Evolutionary conservation across 2,797 vertebrate genomes (phyloP).

Genomic region (Propithecus perrieri): DNA sequence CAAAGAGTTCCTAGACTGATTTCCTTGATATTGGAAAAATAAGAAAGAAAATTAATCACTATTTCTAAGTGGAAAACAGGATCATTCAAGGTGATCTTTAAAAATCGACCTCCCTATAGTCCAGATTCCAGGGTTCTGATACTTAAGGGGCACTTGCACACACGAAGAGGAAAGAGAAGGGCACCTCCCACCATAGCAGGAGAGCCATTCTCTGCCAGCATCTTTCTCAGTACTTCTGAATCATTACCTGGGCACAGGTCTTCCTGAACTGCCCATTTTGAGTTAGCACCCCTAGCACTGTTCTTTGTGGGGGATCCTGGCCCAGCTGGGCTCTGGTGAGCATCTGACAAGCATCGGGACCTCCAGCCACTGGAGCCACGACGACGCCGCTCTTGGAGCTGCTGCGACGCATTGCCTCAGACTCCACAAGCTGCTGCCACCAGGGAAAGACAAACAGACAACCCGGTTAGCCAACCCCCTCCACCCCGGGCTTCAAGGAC

Average conservation of each 20-base stretch:
- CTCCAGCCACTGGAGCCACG: conserved; percentile 43
- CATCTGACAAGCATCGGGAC: conserved; percentile 64
- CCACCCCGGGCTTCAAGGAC: background rate
- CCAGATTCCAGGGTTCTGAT: background rate
- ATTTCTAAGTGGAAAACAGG: background rate
- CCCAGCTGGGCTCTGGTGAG: conserved; percentile 49
- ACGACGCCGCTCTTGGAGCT: conserved; percentile 63
- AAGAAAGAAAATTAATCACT: background rate
- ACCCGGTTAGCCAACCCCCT: background rate
- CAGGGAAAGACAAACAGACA: background rate
- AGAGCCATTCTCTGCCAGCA: background rate
- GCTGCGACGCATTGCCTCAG: conserved; percentile 77
- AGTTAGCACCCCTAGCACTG: conserved; percentile 83
- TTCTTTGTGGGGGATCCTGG: conserved; percentile 77
- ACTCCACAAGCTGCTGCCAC: background rate
- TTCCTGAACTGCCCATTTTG: conserved; percentile 84
- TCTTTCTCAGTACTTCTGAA: background rate
- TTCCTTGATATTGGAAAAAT: background rate
- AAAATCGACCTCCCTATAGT: background rate
- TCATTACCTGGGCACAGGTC: conserved; percentile 80
- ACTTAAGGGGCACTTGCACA: background rate
- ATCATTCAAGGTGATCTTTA: background rate
- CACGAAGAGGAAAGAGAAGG: background rate
- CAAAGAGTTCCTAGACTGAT: background rate
- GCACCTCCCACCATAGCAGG: background rate